Evolutionary conservation across 2,113 vertebrate species (phyloP), one percentile per base, ranked within the genome.

Genomic region (Pristiophorus japonicus): DNA sequence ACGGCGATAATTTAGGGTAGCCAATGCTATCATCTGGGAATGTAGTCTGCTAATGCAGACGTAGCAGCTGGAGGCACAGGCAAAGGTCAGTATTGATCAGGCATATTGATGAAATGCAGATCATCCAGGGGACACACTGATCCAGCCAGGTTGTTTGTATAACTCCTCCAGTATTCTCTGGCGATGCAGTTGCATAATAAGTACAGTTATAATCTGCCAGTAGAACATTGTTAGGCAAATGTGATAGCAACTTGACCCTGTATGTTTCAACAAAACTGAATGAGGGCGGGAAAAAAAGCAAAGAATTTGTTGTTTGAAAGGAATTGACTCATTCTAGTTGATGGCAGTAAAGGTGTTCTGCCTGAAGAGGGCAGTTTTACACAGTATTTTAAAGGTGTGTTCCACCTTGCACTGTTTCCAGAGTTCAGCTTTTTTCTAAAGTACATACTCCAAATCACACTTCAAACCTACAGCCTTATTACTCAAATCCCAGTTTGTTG

Each of bases 331-430:
- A 30, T 51, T 55, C 27, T 10, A 30, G 47, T 42, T 70, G 42
- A 27, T 94, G 7, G 92, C 42, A 94, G 10, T 94, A 70, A 94
- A 94, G n/a, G 4, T 47, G 1, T 45, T 67, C 30, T 67, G 62
- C 92, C 92, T 47, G 92, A 66, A 94, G 92, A 94, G 22, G 92
- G 63, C 92, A 70, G 92, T 47, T 66, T 47, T 94, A 67, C 24
- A 47, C 92, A 94, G 42, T 94, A 67, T 67, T 92, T 92, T 92
- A 63, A 38, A 6, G 34, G 59, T 38, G 22, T 92, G 16, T 81
- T 81, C 78, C 42, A 55, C 14, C 55, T 55, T 51, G 6, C 22
- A 55, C 24, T 55, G 47, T 47, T 94, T 94, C 91, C 65, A 45
- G 2, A n/a, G 6, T 67, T 62, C 30, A 63, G 59, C 38, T 87